Percentiles rank a stretch among this genome's conserved stretches.
Conservation (phyloP, 2,797 vertebrate species). For the Pseudochaenichthys georgianus region DNA sequence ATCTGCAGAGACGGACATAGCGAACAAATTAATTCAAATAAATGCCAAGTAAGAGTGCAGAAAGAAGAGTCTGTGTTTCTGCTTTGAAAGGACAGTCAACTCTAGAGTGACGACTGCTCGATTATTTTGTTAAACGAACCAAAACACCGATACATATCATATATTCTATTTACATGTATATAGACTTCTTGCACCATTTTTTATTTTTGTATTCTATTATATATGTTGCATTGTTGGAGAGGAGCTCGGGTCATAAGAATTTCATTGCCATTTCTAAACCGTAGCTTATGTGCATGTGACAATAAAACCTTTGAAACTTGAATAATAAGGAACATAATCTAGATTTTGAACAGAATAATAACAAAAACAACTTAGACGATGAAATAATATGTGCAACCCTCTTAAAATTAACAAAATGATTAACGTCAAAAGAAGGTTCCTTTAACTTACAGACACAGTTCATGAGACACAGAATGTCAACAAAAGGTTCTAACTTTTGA, state of each 20-base stretch:
- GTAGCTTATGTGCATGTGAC: no score
- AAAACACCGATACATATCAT: background rate
- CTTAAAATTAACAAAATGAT: background rate
- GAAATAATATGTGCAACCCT: background rate
- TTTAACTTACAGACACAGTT: conserved; percentile 7
- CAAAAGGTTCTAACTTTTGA: background rate
- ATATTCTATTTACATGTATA: no score
- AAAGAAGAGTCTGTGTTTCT: background rate
- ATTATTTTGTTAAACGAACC: conserved; percentile 1
- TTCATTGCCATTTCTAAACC: no score
- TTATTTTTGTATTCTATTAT: no score
- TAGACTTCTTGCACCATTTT: no score
- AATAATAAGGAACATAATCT: background rate
- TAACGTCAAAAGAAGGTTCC: background rate
- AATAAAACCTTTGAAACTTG: no score
- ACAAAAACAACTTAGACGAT: background rate
- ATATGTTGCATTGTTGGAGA: no score
- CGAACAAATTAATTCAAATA: background rate
- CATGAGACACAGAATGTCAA: conserved; percentile 1
- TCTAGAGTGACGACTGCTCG: background rate
- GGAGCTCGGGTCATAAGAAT: no score
- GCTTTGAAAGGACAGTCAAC: background rate
- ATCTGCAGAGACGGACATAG: conserved; percentile 83
- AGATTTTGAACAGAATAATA: background rate
- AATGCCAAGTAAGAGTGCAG: background rate